Percentiles rank a stretch among this genome's conserved stretches.
Conservation (phyloP, 2,113 vertebrate genomes). For the Candoia aspera region DNA sequence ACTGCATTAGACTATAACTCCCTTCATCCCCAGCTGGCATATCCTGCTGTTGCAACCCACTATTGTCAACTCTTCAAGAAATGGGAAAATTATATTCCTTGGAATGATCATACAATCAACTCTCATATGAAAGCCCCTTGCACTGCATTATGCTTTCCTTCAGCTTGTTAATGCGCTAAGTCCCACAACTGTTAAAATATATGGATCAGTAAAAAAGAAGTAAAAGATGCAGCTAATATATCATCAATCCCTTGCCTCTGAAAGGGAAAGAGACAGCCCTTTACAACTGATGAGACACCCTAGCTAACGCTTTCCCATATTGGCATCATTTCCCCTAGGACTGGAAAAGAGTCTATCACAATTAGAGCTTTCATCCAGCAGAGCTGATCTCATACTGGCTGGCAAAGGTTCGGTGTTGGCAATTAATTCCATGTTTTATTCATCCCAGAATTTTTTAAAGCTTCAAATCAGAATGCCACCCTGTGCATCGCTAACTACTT, state of each 20-base stretch:
- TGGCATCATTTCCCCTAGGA: conserved; percentile 63
- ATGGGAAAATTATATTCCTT: conserved; percentile 10
- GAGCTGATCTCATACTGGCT: conserved; percentile 53
- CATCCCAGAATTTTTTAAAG: conserved; percentile 72
- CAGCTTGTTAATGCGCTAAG: conserved; percentile 1
- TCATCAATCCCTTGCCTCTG: conserved; percentile 24
- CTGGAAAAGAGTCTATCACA: conserved; percentile 45
- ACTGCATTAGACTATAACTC: no score
- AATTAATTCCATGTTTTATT: conserved; percentile 82
- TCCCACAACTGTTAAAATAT: conserved; percentile 8
- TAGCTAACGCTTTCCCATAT: conserved; percentile 58
- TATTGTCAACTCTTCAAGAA: conserved; percentile 7
- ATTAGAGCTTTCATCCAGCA: conserved; percentile 56
- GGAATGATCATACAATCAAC: background rate
- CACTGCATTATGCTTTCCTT: background rate
- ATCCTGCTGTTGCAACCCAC: background rate
- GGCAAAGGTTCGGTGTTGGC: conserved; percentile 62
- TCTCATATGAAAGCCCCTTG: background rate
- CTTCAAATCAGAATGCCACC: conserved; percentile 74
- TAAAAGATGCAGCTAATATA: background rate
- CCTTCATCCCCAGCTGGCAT: no score
- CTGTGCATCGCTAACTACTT: conserved; percentile 68
- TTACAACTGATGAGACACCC: conserved; percentile 50
- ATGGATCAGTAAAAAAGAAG: background rate
- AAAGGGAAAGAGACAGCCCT: conserved; percentile 16